Evolutionary conservation across 2,888 invertebrate species (phyloP).

Genomic region (Ennomos erosarius): DNA sequence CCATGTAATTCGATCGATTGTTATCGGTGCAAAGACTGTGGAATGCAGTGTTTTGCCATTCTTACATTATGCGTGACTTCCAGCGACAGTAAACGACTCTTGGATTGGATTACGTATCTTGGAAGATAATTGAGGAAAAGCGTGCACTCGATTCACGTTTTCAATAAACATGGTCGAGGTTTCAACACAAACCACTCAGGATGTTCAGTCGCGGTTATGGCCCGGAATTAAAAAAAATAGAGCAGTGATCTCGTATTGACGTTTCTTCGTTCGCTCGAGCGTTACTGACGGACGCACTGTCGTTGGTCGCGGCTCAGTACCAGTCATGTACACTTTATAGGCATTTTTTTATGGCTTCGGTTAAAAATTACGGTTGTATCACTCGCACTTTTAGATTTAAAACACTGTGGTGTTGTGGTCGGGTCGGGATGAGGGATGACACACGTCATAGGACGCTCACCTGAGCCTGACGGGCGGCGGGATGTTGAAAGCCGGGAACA

Average conservation of each 20-base stretch:
- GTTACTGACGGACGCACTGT: slow-evolving; percentile 63
- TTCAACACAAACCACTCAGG: slow-evolving; percentile 22
- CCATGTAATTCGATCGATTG: slow-evolving; percentile 38
- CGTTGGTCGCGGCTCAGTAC: slow-evolving; percentile 55
- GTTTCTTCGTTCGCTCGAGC: slow-evolving; percentile 61
- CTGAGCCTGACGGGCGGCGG: slow-evolving; percentile 88
- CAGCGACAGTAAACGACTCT: slow-evolving; percentile 18
- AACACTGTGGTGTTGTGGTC: slow-evolving; percentile 26
- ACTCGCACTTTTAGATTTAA: slow-evolving; percentile 49
- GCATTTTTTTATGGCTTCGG: slow-evolving; percentile 65
- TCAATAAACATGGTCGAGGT: slow-evolving; percentile 26
- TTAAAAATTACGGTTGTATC: slow-evolving; percentile 59
- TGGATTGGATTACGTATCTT: slow-evolving; percentile 26
- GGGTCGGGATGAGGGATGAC: slow-evolving; percentile 27
- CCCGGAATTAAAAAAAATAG: slow-evolving; percentile 42
- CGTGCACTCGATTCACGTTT: slow-evolving; percentile 32
- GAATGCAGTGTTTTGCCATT: slow-evolving; percentile 42
- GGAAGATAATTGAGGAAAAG: slow-evolving; percentile 27
- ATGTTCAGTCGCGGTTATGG: slow-evolving; percentile 40
- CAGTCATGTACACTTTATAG: slow-evolving; percentile 62
- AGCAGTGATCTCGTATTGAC: slow-evolving; percentile 66
- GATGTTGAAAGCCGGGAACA: slow-evolving; percentile 88
- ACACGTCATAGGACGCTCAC: slow-evolving; percentile 57
- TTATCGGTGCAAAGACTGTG: slow-evolving; percentile 37
- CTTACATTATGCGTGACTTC: slow-evolving; percentile 21